phyloP scores from a whole-genome alignment of 1,140 invertebrate species.

The Euschistus heros region DNA sequence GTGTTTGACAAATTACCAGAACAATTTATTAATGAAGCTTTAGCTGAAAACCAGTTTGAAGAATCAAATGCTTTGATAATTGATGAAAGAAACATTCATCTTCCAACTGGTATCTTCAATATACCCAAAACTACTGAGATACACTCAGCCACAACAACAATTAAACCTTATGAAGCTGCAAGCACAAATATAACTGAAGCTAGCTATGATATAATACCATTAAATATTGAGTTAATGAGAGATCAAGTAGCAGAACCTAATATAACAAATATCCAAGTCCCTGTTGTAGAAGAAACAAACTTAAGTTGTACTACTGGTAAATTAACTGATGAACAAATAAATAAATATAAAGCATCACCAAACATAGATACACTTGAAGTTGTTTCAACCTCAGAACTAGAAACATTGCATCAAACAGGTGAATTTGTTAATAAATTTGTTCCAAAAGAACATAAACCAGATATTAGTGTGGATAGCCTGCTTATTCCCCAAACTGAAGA shows the following conservation, averaged over 20 bases:
- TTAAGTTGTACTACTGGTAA: neutral
- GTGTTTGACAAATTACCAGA: slow-evolving; percentile 2
- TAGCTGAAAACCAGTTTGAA: neutral
- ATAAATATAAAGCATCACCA: slow-evolving; percentile 3
- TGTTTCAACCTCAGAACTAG: slow-evolving; percentile 1
- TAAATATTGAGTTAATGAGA: neutral
- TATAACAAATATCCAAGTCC: neutral
- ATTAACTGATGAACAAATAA: neutral
- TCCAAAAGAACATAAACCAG: slow-evolving; percentile 12
- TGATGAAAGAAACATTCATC: slow-evolving; percentile 4
- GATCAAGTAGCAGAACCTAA: neutral
- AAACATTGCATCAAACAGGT: neutral
- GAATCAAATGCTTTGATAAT: neutral
- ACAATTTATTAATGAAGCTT: neutral
- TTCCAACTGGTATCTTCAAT: neutral
- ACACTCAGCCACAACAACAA: neutral
- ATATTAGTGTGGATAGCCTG: slow-evolving; percentile 7
- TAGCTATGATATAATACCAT: neutral
- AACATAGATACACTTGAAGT: neutral
- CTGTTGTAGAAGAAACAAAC: neutral
- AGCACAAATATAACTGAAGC: slow-evolving; percentile 7
- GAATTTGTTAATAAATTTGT: neutral
- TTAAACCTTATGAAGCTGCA: slow-evolving; percentile 17
- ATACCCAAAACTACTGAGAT: neutral
- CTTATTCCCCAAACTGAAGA: slow-evolving; percentile 14